These are phyloP conservation scores for Zaprionus taronus DNA, from an alignment of 1,140 invertebrate genomes.

Conservation along the genomic window DNA sequence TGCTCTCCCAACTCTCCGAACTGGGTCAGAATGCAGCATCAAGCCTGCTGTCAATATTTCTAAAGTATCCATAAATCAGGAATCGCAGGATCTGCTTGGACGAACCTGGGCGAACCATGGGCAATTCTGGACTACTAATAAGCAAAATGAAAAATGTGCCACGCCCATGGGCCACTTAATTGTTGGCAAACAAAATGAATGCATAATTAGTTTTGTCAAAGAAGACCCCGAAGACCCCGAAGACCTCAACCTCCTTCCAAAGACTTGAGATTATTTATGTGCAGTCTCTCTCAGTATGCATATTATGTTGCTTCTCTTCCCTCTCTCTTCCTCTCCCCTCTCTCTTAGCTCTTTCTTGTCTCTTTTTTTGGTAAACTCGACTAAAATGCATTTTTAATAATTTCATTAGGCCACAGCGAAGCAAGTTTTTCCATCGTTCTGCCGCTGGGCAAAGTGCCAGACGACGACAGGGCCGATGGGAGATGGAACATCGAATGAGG, in stretches of 20 bases:
- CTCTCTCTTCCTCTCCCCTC: neutral
- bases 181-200: slow-evolving; percentile 82
- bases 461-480: neutral
- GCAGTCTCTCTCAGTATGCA: slow-evolving; percentile 47
- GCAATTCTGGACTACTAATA: slow-evolving; percentile 65
- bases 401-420: slow-evolving; percentile 73
- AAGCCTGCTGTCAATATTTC: neutral
- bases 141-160: slow-evolving; percentile 79
- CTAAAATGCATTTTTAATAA: slow-evolving; percentile 79
- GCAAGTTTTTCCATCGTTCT: slow-evolving; percentile 6
- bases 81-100: slow-evolving; percentile 48
- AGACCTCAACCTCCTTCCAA: slow-evolving; percentile 8
- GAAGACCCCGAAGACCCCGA: slow-evolving; percentile 38
- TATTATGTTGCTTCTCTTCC: slow-evolving; percentile 41
- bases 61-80: slow-evolving; percentile 58
- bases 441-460: slow-evolving; percentile 17
- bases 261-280: slow-evolving; percentile 63
- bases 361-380: slow-evolving; percentile 27
- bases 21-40: slow-evolving; percentile 13
- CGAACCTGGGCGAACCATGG: slow-evolving; percentile 3
- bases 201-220: slow-evolving; percentile 77
- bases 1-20: neutral
- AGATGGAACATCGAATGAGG: neutral
- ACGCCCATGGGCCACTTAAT: slow-evolving; percentile 75
- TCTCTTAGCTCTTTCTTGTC: slow-evolving; percentile 14